Evolutionary conservation across 2,888 invertebrate species (phyloP).

Genomic region (Euzophera pinguis): DNA sequence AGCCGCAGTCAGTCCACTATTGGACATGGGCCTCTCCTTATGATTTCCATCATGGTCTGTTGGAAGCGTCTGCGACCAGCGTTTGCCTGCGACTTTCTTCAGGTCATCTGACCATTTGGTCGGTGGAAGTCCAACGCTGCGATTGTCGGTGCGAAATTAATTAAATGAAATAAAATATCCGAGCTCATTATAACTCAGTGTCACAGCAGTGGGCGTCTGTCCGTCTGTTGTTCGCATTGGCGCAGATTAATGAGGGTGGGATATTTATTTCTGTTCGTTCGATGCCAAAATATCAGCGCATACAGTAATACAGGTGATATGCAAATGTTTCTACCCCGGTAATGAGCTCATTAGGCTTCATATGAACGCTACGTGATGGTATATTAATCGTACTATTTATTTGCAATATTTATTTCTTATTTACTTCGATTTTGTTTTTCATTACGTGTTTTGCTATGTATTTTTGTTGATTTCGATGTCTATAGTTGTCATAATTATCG

Average conservation of each 20-base stretch:
- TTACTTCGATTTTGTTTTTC: no score
- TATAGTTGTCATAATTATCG: no score
- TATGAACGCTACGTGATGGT: slow-evolving; percentile 19
- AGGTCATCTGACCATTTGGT: no score
- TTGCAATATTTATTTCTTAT: not conserved
- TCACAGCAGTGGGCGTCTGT: slow-evolving; percentile 42
- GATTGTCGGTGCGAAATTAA: not conserved
- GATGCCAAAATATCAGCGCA: slow-evolving; percentile 56
- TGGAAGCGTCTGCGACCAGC: no score
- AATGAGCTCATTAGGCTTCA: slow-evolving; percentile 54
- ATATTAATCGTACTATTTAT: not conserved
- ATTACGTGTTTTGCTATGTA: no score
- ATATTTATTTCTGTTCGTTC: slow-evolving; percentile 68
- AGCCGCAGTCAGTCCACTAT: no score
- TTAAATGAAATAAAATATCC: slow-evolving; percentile 1
- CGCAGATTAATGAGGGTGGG: slow-evolving; percentile 75
- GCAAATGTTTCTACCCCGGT: slow-evolving; percentile 43
- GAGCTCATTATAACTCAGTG: slow-evolving; percentile 24
- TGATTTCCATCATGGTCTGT: no score
- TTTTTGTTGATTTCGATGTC: no score
- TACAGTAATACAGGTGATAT: slow-evolving; percentile 34
- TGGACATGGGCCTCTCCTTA: no score
- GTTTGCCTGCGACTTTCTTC: no score
- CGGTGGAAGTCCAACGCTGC: no score
- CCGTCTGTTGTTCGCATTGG: slow-evolving; percentile 70